Evolutionary conservation across 2,797 vertebrate genomes (phyloP).

Genomic region (Hyperoplus immaculatus): DNA sequence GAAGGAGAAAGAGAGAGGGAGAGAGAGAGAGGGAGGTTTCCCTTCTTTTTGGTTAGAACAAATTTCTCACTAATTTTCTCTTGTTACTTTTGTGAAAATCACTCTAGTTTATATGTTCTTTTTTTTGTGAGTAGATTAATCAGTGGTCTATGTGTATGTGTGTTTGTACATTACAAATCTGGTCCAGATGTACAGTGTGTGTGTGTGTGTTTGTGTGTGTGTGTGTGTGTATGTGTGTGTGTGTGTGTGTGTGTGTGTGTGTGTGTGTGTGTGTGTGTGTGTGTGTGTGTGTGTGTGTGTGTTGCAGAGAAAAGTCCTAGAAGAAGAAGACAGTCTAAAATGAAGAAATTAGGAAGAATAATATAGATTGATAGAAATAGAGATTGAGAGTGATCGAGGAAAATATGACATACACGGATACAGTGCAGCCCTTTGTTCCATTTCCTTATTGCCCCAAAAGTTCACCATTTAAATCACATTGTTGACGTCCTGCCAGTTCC

Average conservation of each 20-base stretch:
- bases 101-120: no score
- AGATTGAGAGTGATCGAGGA: neutral
- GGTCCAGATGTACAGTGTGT: neutral
- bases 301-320: neutral
- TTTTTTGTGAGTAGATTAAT: no score
- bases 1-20: no score
- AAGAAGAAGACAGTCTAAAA: neutral
- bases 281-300: neutral
- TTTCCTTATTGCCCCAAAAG: conserved; percentile 20
- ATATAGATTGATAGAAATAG: neutral
- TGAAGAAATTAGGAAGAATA: neutral
- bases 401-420: conserved; percentile 20
- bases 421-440: conserved; percentile 45
- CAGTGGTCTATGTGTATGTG: neutral
- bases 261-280: neutral
- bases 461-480: conserved; percentile 52
- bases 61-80: no score
- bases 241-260: neutral
- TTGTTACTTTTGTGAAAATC: no score
- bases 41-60: no score
- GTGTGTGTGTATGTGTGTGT: neutral
- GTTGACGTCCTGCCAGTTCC: conserved; percentile 38
- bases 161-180: neutral
- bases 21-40: no score
- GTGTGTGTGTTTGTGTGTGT: neutral